Evolutionary conservation across 2,888 invertebrate species (phyloP).

Genomic region (Sisyra nigra): DNA sequence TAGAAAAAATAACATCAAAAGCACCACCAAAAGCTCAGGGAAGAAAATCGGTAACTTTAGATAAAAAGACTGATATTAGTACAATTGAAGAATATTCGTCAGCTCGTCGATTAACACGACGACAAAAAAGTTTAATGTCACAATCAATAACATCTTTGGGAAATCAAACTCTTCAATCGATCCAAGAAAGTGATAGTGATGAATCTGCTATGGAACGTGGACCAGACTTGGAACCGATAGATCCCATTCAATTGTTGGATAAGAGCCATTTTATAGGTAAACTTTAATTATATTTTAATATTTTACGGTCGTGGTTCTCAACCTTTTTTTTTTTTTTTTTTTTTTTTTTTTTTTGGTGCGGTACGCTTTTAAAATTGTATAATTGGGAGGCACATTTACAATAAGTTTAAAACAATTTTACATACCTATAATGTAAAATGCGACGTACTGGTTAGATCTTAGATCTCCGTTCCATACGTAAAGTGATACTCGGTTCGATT

Average conservation of each 20-base stretch:
- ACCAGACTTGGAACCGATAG: conserved; percentile 27
- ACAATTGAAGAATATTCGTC: conserved; percentile 14
- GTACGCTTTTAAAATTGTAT: no score
- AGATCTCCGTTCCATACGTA: no score
- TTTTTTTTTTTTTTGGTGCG: no score
- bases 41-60: conserved; percentile 4
- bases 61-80: conserved; percentile 4
- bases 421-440: no score
- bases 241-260: conserved; percentile 31
- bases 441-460: no score
- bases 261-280: conserved; percentile 33
- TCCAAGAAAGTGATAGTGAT: conserved; percentile 8
- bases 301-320: no score
- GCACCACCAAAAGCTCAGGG: not conserved
- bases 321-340: no score
- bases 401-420: no score
- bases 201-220: conserved; percentile 15
- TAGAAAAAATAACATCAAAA: not conserved
- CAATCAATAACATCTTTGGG: conserved; percentile 18
- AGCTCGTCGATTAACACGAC: conserved; percentile 28
- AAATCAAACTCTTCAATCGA: conserved; percentile 1
- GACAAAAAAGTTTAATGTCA: conserved; percentile 29
- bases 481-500: no score
- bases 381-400: no score
- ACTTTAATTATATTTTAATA: no score